Base-by-base conservation (phyloP, 2,888 invertebrate species). In the Rhamphomyia laevipes region DNA sequence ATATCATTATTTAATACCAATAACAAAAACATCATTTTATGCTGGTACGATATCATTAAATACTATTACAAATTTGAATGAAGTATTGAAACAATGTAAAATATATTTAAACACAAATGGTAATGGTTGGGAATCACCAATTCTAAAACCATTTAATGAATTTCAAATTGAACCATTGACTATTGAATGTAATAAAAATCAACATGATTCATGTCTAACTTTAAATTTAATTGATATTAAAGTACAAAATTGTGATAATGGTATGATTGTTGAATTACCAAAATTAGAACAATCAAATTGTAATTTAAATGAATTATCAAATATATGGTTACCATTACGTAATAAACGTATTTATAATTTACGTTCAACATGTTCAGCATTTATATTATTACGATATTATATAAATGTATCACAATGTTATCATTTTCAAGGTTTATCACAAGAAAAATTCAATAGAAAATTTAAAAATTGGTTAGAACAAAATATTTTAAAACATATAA, bases 81-180 rank as follows among this genome's bases (percentile, higher is more conserved):
- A 54, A 3, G 52, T 70, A 1, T 63, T 61, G 48, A 56, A 59
- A 2, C 61, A 67, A 49, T 65, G 65, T 33, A 63, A 59, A 51
- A 27, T 49, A 2, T 55, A 58, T 21, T 57, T 69, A 11, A 70
- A 70, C 49, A 70, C 70, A 3, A 65, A 70, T 50, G 70, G 70
- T 13, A 68, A 69, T 50, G 66, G 64, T 11, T 70, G 70, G 70
- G 58, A 48, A 27, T 16, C 53, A 7, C 61, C 23, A 27, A 27
- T 27, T 27, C 4, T 7, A 27, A 27, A 27, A 27, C 23, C 23
- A 27, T 7, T 4, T 27, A 27, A 27, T 27, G 7, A 6, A 27
- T 27, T 27, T 27, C 2, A 27, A 7, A 9, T 27, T 27, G 23
- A 27, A 27, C 23, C 23, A 27, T 27, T 27, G 9, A 2, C 4